Evolutionary conservation across 2,888 invertebrate genomes (phyloP).

Genomic region (Mantis religiosa): DNA sequence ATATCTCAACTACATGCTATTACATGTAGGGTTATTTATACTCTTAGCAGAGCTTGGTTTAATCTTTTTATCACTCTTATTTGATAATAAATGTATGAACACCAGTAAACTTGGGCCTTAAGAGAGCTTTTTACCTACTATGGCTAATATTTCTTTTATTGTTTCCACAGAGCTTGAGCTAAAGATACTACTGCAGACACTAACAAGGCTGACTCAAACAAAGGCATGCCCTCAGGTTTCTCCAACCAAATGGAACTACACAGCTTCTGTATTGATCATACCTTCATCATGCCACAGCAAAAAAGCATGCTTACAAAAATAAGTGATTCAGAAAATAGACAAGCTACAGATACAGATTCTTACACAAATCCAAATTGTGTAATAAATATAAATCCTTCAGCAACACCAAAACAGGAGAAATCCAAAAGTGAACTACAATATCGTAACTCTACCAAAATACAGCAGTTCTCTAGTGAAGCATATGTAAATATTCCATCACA

Average conservation of each 20-base stretch:
- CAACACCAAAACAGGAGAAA: neutral
- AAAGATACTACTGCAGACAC: neutral
- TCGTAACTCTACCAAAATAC: conserved; percentile 14
- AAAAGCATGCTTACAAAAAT: conserved; percentile 35
- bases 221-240: neutral
- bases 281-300: conserved; percentile 46
- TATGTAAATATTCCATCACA: conserved; percentile 18
- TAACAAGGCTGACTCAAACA: neutral
- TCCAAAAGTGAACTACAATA: neutral
- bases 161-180: neutral
- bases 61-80: too few species aligned
- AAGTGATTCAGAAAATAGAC: neutral
- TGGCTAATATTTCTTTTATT: neutral
- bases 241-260: conserved; percentile 45
- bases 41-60: too few species aligned
- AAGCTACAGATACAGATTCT: neutral
- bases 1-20: too few species aligned
- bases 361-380: neutral
- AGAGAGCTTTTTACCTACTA: neutral
- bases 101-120: neutral
- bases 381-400: neutral
- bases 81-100: too few species aligned
- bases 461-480: neutral
- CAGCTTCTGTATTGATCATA: conserved; percentile 34
- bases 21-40: too few species aligned